Base-by-base conservation (phyloP, 1,140 invertebrate species). In the Ceratosolen solmsi region DNA sequence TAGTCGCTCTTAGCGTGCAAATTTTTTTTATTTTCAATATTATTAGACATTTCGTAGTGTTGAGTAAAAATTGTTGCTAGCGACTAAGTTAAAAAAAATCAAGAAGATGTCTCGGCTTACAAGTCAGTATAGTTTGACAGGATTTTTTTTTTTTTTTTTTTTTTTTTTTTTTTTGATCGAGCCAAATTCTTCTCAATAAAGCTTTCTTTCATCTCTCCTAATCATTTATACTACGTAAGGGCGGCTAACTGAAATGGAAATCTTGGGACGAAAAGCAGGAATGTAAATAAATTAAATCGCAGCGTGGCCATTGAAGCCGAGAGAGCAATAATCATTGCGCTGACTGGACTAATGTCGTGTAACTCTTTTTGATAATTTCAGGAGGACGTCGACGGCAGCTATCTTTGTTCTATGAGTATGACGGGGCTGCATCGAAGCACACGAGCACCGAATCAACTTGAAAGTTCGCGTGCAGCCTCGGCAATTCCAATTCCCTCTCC, bases 351-450 rank as follows among this genome's bases (percentile, higher is more conserved):
- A 41, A 41, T 41, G 13, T n/a, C 38, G n/a, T 41, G 17, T 70
- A 15, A 0, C 38, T 58, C 73, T n/a, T 49, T 65, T 36, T 78
- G 76, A 78, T 68, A 78, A 51, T 78, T 70, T 54, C 76, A 70
- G n/a, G 46, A 78, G 75, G 2, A 38, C 76, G 22, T 41, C 30
- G 27, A 17, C 0, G 30, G 7, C n/a, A 25, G 25, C 5, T 13
- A 49, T 49, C 38, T 76, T 65, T 65, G 58, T 25, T 60, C 38
- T 76, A 17, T 27, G 17, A 13, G 33, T 68, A 65, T 36, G 27
- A 36, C 56, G 54, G 4, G 17, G 8, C n/a, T 49, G 33, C 54
- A 27, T 22, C 27, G 60, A n/a, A n/a, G n/a, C n/a, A n/a, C n/a
- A n/a, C n/a, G n/a, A n/a, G n/a, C n/a, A 63, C 60, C 60, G 30